Evolutionary conservation across 1,140 invertebrate species (phyloP), one percentile per base, ranked within the genome.

Genomic region (Diorhabda carinulata): DNA sequence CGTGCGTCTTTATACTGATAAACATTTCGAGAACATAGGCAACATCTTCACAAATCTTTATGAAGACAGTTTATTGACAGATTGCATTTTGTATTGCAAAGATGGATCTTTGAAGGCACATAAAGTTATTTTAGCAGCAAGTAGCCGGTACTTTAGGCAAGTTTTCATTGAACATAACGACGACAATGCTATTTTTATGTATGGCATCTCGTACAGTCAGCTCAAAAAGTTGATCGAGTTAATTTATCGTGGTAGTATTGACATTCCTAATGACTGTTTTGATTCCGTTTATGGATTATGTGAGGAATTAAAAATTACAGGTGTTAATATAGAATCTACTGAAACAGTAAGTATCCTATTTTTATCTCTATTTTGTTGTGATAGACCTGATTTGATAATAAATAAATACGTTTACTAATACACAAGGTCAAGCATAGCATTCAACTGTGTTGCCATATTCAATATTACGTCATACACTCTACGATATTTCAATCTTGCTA

Each of bases 11-110:
- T 64, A 74, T 73, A 90, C 90, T 87, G 90, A 91, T 82, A 90
- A 90, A 84, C 89, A 91, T 80, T 83, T 89, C 74, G 87, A 87
- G 71, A 90, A 91, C 79, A 80, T 91, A 71, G 87, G 89, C 72
- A 86, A 86, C 74, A 84, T 90, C 73, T 90, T 92, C 78, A 88
- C 89, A 64, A 86, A 85, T 56, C 84, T 91, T 67, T 88, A 90
- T 76, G 87, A 87, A 74, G 88, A 87, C 74, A 89, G 89, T 72
- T 84, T 86, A 69, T 83, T 92, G 70, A 89, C 85, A 69, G 90
- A 88, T 78, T 87, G 86, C 72, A 90, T 85, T 58, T 80, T 89
- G 70, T 86, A 86, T 74, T 89, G 88, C 78, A 83, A 83, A 72
- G 87, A 89, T 77, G 87, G 87, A 65, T 86, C 86, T 56, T 81